Evolutionary conservation across 2,888 invertebrate species (phyloP).

Genomic region (Leucophora obtusa): DNA sequence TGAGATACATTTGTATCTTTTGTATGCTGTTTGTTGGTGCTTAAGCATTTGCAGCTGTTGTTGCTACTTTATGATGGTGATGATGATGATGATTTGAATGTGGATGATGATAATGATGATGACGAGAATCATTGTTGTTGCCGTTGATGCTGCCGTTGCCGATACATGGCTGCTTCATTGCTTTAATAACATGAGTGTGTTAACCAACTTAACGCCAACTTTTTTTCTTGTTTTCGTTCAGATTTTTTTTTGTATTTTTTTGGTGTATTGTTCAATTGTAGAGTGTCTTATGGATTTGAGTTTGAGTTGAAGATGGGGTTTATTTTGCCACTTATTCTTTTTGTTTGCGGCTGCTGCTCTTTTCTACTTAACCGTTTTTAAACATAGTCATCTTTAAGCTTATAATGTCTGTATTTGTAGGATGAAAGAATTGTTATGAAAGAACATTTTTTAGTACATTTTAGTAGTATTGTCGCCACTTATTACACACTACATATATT

Average conservation of each 20-base stretch:
- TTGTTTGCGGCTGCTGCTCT: not conserved
- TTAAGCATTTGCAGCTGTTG: constrained; percentile 68
- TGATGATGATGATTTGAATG: constrained; percentile 42
- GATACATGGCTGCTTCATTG: constrained; percentile 29
- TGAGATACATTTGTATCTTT: constrained; percentile 75
- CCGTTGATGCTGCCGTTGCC: constrained; percentile 27
- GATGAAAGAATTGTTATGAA: too few species aligned
- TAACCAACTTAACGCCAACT: constrained; percentile 62
- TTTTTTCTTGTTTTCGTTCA: constrained; percentile 4
- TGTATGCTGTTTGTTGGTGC: constrained; percentile 74
- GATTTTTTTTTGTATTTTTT: constrained; percentile 14
- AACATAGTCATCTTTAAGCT: constrained; percentile 28
- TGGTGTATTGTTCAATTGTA: constrained; percentile 31
- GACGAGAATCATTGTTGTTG: constrained; percentile 3
- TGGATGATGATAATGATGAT: constrained; percentile 43
- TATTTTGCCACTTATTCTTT: constrained; percentile 9
- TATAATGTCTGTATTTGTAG: constrained; percentile 1
- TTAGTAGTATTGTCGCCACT: too few species aligned
- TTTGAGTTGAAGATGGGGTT: constrained; percentile 10
- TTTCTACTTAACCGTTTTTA: constrained; percentile 2
- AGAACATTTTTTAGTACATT: too few species aligned
- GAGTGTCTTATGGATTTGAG: constrained; percentile 2
- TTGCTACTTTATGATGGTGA: constrained; percentile 59
- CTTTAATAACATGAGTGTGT: constrained; percentile 52
- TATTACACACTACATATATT: too few species aligned